Base-by-base conservation (phyloP, 2,113 vertebrate genomes). In the Balaeniceps rex region DNA sequence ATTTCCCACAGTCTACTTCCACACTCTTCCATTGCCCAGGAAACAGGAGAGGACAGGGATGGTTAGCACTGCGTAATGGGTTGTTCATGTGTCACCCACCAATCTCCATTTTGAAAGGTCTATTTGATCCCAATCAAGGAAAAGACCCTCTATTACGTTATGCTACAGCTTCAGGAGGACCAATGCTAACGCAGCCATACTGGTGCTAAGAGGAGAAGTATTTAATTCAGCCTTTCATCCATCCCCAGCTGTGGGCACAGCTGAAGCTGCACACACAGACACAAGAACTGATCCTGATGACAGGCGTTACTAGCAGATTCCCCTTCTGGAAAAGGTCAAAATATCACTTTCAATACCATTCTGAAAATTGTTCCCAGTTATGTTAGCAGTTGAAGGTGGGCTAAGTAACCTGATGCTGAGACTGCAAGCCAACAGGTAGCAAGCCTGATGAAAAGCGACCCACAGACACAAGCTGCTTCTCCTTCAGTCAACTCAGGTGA, bases 61-160 rank as follows among this genome's bases (percentile, higher is more conserved):
- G 29, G 33, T 66, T 76, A 79, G 33, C 18, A 51, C 15, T 0
- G 0, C 1, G 0, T 64, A 82, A 70, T 6, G 36, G 65, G 42
- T 63, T 63, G 38, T n/a, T 9, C 44, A 24, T 9, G 33, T 58
- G n/a, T 52, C 65, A 78, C 40, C 42, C 61, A 89, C 19, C 29
- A 33, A 16, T 8, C 33, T 36, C 36, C 46, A 55, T 63, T 84
- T 23, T 75, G 52, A 84, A 94, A 95, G 12, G 29, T 19, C 15
- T n/a, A n/a, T 19, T 36, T 60, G 38, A 75, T 46, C 47, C 70
- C 38, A 71, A 1, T 5, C 26, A 77, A 81, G 63, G 36, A 75
- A 87, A 83, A 95, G 46, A 75, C 25, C 51, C n/a, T 70, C 69
- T 70, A 10, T 9, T 40, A 54, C 5, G 2, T 25, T 28, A n/a